Base-by-base conservation (phyloP, 2,888 invertebrate species). In the Dryobotodes eremita region DNA sequence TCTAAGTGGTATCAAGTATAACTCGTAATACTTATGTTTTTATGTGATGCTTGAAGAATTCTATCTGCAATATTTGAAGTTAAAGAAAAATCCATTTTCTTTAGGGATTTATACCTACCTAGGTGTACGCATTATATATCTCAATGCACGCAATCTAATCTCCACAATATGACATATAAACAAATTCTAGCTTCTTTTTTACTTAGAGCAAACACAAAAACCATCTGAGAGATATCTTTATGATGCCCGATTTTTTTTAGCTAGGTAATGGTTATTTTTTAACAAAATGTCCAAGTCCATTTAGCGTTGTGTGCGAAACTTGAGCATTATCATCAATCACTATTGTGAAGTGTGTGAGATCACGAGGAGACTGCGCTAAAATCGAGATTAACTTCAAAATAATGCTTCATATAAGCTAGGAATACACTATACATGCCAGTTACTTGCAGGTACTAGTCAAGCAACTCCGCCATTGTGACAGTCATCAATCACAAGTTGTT, bases 261-360 rank as follows among this genome's bases (percentile, higher is more conserved):
- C 36, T 42, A 57, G 3, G 50, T 42, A 57, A 55, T 48, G n/a
- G 20, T 62, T 62, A 26, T 80, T 71, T 80, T 75, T 62, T 11
- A 46, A 10, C 36, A 26, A 62, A 75, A 81, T 80, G 36, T 55
- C 31, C 15, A 23, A 59, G 69, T 80, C 75, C 42, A 81, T 83
- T 81, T 66, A n/a, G 64, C 31, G 50, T 57, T 72, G 75, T 83
- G 46, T 71, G 55, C 61, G 85, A 73, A 85, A 83, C 72, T 50
- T 48, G 69, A 83, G 70, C 81, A 46, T 55, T n/a, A 62, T 71
- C 83, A 85, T 83, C 85, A 75, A 83, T 83, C 85, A 83, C n/a
- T 62, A 50, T 26, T 42, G 46, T 71, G 53, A 53, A 79, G 62
- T 80, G 71, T 80, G 48, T 71, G 31, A 61, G 65, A 83, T 53